phyloP scores from a whole-genome alignment of 2,113 vertebrate genomes.

The Panurus biarmicus region DNA sequence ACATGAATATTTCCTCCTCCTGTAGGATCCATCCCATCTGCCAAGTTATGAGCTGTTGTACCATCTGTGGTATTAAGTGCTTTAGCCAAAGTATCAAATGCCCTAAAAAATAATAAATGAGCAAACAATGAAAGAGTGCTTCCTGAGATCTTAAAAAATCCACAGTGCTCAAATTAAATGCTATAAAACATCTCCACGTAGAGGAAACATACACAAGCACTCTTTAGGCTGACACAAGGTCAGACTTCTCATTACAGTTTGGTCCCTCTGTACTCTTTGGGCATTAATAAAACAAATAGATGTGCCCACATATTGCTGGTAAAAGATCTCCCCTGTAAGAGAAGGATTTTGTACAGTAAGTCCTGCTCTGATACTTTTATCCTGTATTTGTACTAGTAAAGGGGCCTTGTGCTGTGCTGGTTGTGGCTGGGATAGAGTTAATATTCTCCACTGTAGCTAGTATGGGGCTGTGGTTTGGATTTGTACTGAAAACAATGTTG shows the following conservation, averaged over 20 bases:
- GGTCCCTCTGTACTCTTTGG: background rate
- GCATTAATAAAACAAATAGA: background rate
- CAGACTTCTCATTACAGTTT: background rate
- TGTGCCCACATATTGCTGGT: background rate
- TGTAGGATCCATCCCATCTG: constrained; percentile 77
- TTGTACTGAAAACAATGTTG: background rate
- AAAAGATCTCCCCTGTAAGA: background rate
- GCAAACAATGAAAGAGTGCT: background rate
- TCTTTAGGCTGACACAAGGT: background rate
- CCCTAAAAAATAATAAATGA: constrained; percentile 70
- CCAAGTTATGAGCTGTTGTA: constrained; percentile 70
- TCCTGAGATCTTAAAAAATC: background rate
- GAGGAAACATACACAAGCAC: background rate
- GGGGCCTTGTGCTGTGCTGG: background rate
- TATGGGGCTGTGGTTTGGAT: background rate
- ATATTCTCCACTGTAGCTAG: background rate
- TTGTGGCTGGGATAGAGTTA: background rate
- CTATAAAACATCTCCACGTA: background rate
- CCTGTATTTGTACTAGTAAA: background rate
- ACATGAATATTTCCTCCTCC: constrained; percentile 89
- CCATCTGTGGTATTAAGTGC: constrained; percentile 88
- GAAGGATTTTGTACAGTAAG: background rate
- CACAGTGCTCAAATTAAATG: background rate
- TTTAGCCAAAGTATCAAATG: constrained; percentile 98
- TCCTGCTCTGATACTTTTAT: background rate